Evolutionary conservation across 2,888 invertebrate genomes (phyloP), one percentile per base, ranked within the genome.

Genomic region (Ophion costatus): DNA sequence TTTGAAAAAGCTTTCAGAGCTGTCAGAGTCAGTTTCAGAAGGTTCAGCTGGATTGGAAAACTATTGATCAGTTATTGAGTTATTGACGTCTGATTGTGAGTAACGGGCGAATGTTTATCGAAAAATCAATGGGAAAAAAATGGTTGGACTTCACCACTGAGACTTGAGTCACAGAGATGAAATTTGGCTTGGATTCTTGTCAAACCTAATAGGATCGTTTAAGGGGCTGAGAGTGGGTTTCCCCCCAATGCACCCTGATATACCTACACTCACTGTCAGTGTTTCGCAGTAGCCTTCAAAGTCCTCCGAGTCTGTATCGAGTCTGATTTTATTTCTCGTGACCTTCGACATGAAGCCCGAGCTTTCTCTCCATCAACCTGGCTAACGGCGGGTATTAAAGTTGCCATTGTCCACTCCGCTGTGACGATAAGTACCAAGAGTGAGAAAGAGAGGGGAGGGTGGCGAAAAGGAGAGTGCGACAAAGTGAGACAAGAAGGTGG

Each of bases 351-450:
- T 22, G 11, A 38, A 24, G 17, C 64, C 6, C 17, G 64, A 59
- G 59, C 3, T 5, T 59, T 20, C 42, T 24, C 20, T 45, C 56
- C 33, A 71, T 24, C 45, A 38, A 20, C 24, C 61, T n/a, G 56
- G 56, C 38, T 29, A 51, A 73, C 33, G 67, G 33, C 38, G 20
- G 29, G 33, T 42, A 78, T 56, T 17, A 57, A 71, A 71, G 56
- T 71, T 56, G 6, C 17, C 73, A 29, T 38, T 29, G 77, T 45
- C 69, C 63, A 74, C 38, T 76, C 59, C 77, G 14, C 63, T 38
- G 77, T 74, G 63, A 81, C 69, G 63, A 84, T 61, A 77, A 45
- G 63, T 33, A 42, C 5, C 6, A 14, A 20, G 59, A 29, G n/a
- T 0, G 42, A 51, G 38, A 70, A 24, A 57, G 57, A 29, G 24